phyloP scores from a whole-genome alignment of 2,113 vertebrate species.

The Rhodinocichla rosea region DNA sequence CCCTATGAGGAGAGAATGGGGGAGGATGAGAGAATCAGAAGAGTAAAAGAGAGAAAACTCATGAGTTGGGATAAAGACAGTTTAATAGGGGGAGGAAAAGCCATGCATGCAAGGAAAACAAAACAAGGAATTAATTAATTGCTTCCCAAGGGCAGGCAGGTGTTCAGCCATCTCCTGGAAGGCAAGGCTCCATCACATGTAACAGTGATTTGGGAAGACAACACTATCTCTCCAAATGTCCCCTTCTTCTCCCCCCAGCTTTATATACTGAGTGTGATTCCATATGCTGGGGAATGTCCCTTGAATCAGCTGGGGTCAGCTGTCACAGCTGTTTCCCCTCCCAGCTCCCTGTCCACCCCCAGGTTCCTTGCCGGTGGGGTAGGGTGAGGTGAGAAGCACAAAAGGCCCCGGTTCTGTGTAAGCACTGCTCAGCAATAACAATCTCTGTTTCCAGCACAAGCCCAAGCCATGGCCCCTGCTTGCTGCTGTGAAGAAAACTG shows the following conservation, averaged over 20 bases:
- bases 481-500: not conserved
- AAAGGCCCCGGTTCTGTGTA: not conserved
- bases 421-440: not conserved
- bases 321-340: not conserved
- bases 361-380: too few relatives aligned
- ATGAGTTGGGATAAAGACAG: not conserved
- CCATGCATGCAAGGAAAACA: not conserved
- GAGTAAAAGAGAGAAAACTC: not conserved
- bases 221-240: not conserved
- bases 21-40: not conserved
- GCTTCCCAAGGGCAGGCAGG: not conserved
- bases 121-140: not conserved
- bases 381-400: not conserved
- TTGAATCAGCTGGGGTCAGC: not conserved
- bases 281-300: not conserved
- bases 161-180: not conserved
- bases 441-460: not conserved
- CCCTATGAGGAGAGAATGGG: not conserved
- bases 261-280: not conserved
- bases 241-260: not conserved
- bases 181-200: accelerated
- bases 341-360: not conserved
- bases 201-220: not conserved
- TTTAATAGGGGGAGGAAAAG: not conserved
- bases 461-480: not conserved